Conservation (phyloP, 1,140 invertebrate species). For the Ganaspis sp. region DNA sequence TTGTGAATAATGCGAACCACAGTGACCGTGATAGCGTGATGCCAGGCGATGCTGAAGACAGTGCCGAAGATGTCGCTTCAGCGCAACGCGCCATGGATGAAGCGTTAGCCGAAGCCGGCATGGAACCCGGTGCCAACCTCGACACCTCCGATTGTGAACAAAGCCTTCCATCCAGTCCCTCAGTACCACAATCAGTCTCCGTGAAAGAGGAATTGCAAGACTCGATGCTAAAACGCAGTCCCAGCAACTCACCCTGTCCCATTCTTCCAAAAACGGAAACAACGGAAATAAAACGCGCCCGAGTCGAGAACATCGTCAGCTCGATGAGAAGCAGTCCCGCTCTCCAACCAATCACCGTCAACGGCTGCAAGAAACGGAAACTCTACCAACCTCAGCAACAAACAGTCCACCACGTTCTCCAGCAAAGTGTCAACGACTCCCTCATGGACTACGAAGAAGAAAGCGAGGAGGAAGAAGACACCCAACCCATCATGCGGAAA, state of each 20-base stretch:
- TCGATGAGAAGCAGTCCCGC: slow-evolving; percentile 92
- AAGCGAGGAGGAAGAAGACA: slow-evolving; percentile 85
- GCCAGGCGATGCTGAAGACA: slow-evolving; percentile 81
- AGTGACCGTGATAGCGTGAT: slow-evolving; percentile 76
- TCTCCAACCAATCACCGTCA: slow-evolving; percentile 83
- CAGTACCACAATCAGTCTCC: slow-evolving; percentile 78
- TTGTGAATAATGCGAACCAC: slow-evolving; percentile 66
- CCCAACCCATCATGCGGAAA: slow-evolving; percentile 85
- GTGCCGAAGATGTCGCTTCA: slow-evolving; percentile 77
- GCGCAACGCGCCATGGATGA: slow-evolving; percentile 80
- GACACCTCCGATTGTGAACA: slow-evolving; percentile 82
- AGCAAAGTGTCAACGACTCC: slow-evolving; percentile 80
- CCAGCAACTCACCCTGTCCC: slow-evolving; percentile 71
- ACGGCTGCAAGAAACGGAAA: slow-evolving; percentile 96
- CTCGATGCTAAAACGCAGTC: slow-evolving; percentile 74
- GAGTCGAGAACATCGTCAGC: slow-evolving; percentile 96
- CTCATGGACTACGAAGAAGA: slow-evolving; percentile 86
- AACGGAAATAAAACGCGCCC: slow-evolving; percentile 89
- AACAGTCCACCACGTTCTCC: slow-evolving; percentile 71
- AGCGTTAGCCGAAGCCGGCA: slow-evolving; percentile 77
- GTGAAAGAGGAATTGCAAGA: slow-evolving; percentile 81
- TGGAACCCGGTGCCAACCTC: slow-evolving; percentile 79
- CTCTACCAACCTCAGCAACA: slow-evolving; percentile 97
- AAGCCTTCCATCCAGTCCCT: slow-evolving; percentile 80
- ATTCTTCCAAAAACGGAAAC: slow-evolving; percentile 69